Evolutionary conservation across 1,140 invertebrate genomes (phyloP).

Genomic region (Halictus rubicundus): DNA sequence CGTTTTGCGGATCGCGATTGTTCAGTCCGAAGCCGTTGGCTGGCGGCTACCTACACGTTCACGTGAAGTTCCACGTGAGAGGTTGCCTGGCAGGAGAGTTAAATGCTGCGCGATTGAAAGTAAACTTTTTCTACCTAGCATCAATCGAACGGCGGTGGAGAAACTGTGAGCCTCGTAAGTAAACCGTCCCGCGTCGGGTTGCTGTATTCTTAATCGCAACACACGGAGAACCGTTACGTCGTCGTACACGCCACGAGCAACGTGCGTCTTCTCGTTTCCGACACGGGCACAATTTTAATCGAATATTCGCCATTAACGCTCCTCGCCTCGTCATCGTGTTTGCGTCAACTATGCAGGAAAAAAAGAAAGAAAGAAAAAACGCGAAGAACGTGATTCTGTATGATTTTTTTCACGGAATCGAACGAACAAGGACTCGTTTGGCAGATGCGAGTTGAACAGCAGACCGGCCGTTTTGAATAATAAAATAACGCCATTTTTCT

Average conservation of each 20-base stretch:
- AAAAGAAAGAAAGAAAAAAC: not conserved
- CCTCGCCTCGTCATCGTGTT: not conserved
- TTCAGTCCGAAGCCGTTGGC: slow-evolving; percentile 31
- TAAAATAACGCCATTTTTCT: too few relatives aligned
- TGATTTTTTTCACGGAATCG: not conserved
- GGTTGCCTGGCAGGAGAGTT: slow-evolving; percentile 39
- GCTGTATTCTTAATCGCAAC: slow-evolving; percentile 38
- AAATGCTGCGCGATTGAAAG: slow-evolving; percentile 68
- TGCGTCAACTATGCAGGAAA: not conserved
- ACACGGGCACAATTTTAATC: not conserved
- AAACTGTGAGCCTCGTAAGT: slow-evolving; percentile 53
- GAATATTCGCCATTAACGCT: not conserved
- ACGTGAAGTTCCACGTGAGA: slow-evolving; percentile 78
- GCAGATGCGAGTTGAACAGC: too few relatives aligned
- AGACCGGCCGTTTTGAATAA: too few relatives aligned
- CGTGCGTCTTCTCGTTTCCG: not conserved
- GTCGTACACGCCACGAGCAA: not conserved
- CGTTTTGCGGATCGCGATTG: slow-evolving; percentile 16
- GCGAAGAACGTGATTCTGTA: not conserved
- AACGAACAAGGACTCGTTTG: not conserved
- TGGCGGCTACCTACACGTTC: slow-evolving; percentile 69
- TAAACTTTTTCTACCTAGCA: slow-evolving; percentile 53
- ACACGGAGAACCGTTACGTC: slow-evolving; percentile 34
- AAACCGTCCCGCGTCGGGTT: slow-evolving; percentile 31
- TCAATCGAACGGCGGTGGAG: slow-evolving; percentile 18